Evolutionary conservation across 2,888 invertebrate species (phyloP), one percentile per base, ranked within the genome.

Genomic region (Drosophila sordidula): DNA sequence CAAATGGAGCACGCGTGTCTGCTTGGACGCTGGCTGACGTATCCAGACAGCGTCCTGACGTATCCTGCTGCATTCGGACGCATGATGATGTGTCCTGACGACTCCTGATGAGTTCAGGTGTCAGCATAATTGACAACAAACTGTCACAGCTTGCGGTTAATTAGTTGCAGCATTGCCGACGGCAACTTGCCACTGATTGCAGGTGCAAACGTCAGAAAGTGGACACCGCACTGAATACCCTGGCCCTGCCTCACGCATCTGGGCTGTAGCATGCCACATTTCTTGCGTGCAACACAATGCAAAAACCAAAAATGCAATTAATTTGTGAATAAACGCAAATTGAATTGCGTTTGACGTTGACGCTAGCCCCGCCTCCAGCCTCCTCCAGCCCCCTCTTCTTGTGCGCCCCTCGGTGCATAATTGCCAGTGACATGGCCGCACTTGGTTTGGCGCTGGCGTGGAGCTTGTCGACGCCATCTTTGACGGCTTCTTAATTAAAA

Each of bases 401-500:
- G n/a, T 41, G 36, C 25, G 39, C 42, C 22, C 29, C 41, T 6
- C 11, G 41, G 8, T 64, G 78, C 87, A 87, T 83, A 85, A 89
- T 80, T 85, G 87, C 84, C 87, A 88, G 80, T 85, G 83, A 82
- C 88, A 85, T 72, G 75, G 85, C 83, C 70, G 86, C 73, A 75
- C 56, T 59, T 64, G 47, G 61, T 64, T 52, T 52, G 69, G 70
- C 22, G 65, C 22, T 41, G 25, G 45, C 73, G 54, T 62, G 61
- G 69, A 77, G 75, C 71, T 64, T 71, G 82, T 67, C 75, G 69
- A 79, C 80, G 78, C 80, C 84, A 85, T 87, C 89, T 87, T 87
- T 89, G 85, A 85, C 89, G 89, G 89, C 81, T 85, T 76, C 87
- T 85, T 85, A 85, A 85, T 85, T 85, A 85, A 85, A 85, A 89